Evolutionary conservation across 2,888 invertebrate species (phyloP), one percentile per base, ranked within the genome.

Genomic region (Agelastica alni): DNA sequence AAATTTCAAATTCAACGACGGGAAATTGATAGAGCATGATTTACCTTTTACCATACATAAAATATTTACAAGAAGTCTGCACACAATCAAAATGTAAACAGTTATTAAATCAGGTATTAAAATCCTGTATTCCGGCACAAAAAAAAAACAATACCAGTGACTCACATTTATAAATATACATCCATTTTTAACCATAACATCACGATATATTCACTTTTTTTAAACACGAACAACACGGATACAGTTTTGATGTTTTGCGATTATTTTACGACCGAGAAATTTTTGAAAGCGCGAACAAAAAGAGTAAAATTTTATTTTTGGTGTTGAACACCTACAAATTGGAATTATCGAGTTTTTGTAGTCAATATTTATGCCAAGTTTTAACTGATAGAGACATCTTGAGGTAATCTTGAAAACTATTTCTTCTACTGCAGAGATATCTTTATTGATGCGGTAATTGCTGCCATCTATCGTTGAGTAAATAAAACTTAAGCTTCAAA

Each of bases 91-190:
- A 39, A 18, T 20, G 36, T 36, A 39, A 39, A 39, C 37, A 39
- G 18, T 49, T 49, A 32, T 14, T 7, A 16, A 48, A 41, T 41
- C 41, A 32, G 41, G 52, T 55, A 49, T 34, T 26, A 46, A 48
- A 51, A 55, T 48, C 47, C 20, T 39, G 53, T 37, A 43, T 46
- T 60, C 42, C 47, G 17, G 30, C 53, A 59, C 59, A 65, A 65
- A 63, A n/a, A n/a, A n/a, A n/a, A 64, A 65, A 65, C 60, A 63
- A 65, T 59, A 59, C 60, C 59, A 44, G 39, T 65, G 65, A 65
- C 54, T 65, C 65, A 65, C 64, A 56, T 61, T 65, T 65, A 65
- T 65, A 64, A 65, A 65, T 65, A 65, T 61, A 56, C 60, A 45
- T 63, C 60, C 59, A 62, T 61, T 62, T 65, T 61, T 62, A 62